These are phyloP conservation scores for Pyxicephalus adspersus DNA, from an alignment of 2,113 vertebrate genomes.

Conservation along the genomic window DNA sequence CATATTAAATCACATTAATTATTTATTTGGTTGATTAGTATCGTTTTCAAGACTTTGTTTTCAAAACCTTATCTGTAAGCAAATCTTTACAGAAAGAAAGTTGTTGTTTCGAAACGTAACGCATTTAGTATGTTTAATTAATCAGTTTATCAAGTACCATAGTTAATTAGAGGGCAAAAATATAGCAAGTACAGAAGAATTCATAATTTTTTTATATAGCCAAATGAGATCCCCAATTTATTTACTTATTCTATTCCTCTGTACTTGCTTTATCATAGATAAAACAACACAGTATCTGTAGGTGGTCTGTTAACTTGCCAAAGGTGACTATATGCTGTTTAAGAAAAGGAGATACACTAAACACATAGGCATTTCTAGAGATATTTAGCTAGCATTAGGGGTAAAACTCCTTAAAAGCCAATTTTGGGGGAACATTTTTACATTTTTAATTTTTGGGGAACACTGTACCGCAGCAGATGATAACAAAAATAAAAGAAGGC, in stretches of 20 bases:
- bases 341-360: too few relatives aligned
- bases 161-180: conserved; percentile 42
- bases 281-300: neutral
- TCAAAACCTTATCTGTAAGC: conserved; percentile 26
- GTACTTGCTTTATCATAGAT: neutral
- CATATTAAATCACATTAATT: conserved; percentile 22
- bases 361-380: too few relatives aligned
- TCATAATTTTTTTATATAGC: conserved; percentile 19
- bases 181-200: conserved; percentile 14
- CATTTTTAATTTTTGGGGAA: too few relatives aligned
- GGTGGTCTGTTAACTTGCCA: neutral
- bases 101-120: conserved; percentile 24
- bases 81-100: conserved; percentile 19
- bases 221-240: neutral
- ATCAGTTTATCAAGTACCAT: conserved; percentile 34
- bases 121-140: conserved; percentile 42
- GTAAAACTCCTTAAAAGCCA: too few relatives aligned
- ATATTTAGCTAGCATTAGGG: too few relatives aligned
- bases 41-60: conserved; percentile 13
- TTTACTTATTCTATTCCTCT: neutral
- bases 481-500: too few relatives aligned
- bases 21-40: conserved; percentile 39
- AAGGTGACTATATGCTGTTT: too few relatives aligned
- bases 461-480: too few relatives aligned
- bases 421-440: too few relatives aligned